Percentiles rank a stretch among this genome's conserved stretches.
Evolutionary conservation across 2,888 invertebrate genomes (phyloP).

Genomic region (Aphidoletes aphidimyza): DNA sequence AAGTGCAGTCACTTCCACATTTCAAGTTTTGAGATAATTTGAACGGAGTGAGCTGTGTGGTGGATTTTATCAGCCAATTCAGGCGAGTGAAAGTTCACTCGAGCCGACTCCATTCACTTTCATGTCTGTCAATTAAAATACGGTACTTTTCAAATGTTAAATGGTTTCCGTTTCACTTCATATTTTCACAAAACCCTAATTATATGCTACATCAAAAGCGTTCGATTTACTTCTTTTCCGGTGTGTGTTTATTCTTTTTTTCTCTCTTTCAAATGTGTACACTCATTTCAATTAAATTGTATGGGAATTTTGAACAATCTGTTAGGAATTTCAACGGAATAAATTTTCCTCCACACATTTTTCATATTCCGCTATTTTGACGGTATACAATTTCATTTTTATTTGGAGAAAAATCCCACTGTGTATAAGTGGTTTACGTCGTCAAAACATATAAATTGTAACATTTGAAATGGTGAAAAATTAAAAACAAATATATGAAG

Average conservation of each 20-base stretch:
- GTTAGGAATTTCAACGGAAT: not conserved
- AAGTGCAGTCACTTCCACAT: too few species aligned
- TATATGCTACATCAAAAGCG: constrained; percentile 28
- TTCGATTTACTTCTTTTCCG: not conserved
- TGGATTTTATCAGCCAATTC: too few species aligned
- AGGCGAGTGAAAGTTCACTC: too few species aligned
- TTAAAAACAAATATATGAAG: not conserved
- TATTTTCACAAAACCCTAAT: not conserved
- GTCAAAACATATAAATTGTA: too few species aligned
- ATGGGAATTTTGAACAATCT: not conserved
- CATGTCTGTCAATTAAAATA: too few species aligned
- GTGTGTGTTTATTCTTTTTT: not conserved
- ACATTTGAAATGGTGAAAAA: too few species aligned
- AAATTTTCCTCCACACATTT: not conserved
- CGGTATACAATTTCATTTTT: too few species aligned
- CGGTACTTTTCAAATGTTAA: not conserved
- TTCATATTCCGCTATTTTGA: not conserved
- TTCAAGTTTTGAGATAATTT: too few species aligned
- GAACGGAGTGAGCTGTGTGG: too few species aligned
- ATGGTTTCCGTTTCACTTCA: not conserved
- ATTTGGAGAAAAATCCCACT: too few species aligned
- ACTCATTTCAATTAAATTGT: constrained; percentile 29
- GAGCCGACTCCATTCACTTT: too few species aligned
- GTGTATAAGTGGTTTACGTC: too few species aligned
- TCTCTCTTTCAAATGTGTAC: not conserved